phyloP scores from a whole-genome alignment of 2,888 invertebrate species.

The Leucozona laternaria region DNA sequence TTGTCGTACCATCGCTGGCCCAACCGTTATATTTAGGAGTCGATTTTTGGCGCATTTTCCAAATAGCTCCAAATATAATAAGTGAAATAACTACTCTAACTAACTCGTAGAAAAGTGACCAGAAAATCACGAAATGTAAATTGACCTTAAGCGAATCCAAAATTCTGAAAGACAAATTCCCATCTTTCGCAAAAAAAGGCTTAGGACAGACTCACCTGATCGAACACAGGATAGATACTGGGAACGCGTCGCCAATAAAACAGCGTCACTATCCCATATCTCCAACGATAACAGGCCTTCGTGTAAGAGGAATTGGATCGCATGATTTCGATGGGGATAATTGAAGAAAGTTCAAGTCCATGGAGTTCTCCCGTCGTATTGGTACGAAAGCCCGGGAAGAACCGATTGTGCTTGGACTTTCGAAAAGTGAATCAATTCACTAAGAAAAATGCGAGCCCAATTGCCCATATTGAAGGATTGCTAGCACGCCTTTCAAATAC shows the following conservation, averaged over 20 bases:
- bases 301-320: not conserved
- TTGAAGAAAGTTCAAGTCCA: not conserved
- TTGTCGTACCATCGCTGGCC: not conserved
- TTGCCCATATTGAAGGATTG: too few species aligned
- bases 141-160: not conserved
- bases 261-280: not conserved
- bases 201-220: not conserved
- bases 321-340: not conserved
- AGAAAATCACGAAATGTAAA: not conserved
- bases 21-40: not conserved
- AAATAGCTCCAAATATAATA: not conserved
- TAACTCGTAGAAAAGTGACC: accelerated
- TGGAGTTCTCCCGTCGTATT: not conserved
- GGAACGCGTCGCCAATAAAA: not conserved
- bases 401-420: not conserved
- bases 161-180: not conserved
- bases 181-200: not conserved
- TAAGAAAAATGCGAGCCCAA: not conserved
- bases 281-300: not conserved
- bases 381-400: too few species aligned
- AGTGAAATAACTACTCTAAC: not conserved
- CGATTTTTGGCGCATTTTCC: not conserved
- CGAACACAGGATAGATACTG: not conserved
- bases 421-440: not conserved
- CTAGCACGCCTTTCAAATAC: too few species aligned